Evolutionary conservation across 2,888 invertebrate genomes (phyloP).

Genomic region (Cremastinae sp.): DNA sequence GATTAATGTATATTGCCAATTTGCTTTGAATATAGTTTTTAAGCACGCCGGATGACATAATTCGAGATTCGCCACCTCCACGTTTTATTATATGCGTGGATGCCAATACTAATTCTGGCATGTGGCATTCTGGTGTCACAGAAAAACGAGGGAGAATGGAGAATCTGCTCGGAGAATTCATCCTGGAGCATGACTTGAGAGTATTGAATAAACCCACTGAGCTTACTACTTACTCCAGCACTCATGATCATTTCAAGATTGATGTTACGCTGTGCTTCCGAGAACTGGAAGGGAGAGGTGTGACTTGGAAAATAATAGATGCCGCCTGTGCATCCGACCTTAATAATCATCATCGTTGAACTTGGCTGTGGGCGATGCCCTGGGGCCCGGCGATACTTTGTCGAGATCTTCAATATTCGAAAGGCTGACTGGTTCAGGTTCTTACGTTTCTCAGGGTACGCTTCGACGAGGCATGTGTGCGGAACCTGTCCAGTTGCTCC

Average conservation of each 20-base stretch:
- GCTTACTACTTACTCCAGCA: neutral
- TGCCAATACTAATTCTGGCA: conserved; percentile 37
- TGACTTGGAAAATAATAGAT: neutral
- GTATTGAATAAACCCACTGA: conserved; percentile 6
- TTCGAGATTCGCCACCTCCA: neutral
- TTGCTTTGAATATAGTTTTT: conserved; percentile 21
- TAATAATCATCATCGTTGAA: too few relatives aligned
- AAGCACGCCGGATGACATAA: neutral
- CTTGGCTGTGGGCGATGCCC: too few relatives aligned
- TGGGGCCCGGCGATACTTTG: too few relatives aligned
- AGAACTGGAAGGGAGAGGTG: neutral
- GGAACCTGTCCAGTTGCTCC: too few relatives aligned
- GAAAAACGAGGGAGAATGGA: conserved; percentile 10
- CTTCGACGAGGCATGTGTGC: too few relatives aligned
- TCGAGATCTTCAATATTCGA: too few relatives aligned
- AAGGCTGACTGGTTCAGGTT: too few relatives aligned
- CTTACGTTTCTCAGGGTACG: too few relatives aligned
- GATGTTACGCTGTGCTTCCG: conserved; percentile 33
- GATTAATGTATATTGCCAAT: conserved; percentile 47
- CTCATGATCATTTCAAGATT: conserved; percentile 22
- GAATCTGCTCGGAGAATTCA: conserved; percentile 34
- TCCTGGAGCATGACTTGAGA: neutral
- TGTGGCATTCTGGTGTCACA: conserved; percentile 25
- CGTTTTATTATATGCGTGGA: neutral
- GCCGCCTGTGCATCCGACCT: conserved; percentile 4